Base-by-base conservation (phyloP, 2,888 invertebrate species). In the Steinernema scapterisci region DNA sequence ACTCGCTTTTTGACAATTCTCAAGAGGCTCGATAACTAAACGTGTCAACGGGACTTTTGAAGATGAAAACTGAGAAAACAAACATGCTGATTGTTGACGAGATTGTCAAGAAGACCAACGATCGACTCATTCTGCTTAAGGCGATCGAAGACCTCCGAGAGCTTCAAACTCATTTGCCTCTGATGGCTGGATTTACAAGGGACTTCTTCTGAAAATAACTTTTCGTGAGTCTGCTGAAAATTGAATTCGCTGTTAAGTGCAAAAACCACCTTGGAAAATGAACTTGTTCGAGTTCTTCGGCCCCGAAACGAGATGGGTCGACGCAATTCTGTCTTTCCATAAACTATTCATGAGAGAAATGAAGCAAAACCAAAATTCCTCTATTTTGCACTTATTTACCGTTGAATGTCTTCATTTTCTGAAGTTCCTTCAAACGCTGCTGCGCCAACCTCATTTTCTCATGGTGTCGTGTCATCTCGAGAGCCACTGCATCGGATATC, bases 131-230 rank as follows among this genome's bases (percentile, higher is more conserved):
- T 88, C 73, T 88, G 86, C 54, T 88, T 88, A 21, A 88, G 79
- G n/a, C 88, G 77, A 54, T 87, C 86, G 75, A 88, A 87, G 2
- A 88, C 86, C 71, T 88, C 88, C 7, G 86, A 83, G 21, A 88
- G 77, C 16, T 83, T 83, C 75, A 88, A 81, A 73, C 87, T 88
- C 85, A 89, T 85, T 71, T 88, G 83, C 25, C 88, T 76, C 73
- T 88, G 88, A 77, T 89, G 88, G 73, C 88, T 88, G 13, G 87
- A 87, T 31, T 84, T 82, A 3, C 84, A 85, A 13, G 88, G 88
- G 23, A 86, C 79, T 46, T 74, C 52, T 45, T 51, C 48, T 63
- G 19, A 48, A 71, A 27, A 19, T 5, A 7, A 19, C n/a, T 48
- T 48, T 13, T 3, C 72, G 16, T 21, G 27, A 38, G 38, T 38